A percentile compares a stretch with the other conserved stretches of the same genome.
These are phyloP conservation scores for Drosophila meridionalis DNA, from an alignment of 2,888 invertebrate species.

Conservation along the genomic window DNA sequence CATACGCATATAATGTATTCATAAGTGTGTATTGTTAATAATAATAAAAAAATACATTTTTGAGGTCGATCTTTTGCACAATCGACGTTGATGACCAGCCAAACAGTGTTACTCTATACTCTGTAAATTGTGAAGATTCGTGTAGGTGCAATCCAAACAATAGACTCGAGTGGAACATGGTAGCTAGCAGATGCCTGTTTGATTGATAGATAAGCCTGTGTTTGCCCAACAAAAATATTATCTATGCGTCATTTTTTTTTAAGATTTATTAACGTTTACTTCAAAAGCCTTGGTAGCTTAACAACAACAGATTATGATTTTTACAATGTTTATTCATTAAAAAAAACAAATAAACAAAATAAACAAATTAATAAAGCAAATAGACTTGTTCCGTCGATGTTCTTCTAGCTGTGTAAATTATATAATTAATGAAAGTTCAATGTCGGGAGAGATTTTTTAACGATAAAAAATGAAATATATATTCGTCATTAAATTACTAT, in stretches of 20 bases:
- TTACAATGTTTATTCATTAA: not conserved
- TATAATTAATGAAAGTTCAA: not conserved
- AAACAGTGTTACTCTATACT: slow-evolving; percentile 1
- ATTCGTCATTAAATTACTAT: too few species aligned
- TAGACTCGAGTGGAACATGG: not conserved
- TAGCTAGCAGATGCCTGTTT: slow-evolving; percentile 26
- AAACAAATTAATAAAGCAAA: not conserved
- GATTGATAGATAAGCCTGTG: slow-evolving; percentile 14
- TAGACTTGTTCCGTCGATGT: not conserved
- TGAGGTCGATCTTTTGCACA: slow-evolving; percentile 64
- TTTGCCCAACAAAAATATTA: slow-evolving; percentile 13
- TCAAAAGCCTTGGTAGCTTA: not conserved
- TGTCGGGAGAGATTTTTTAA: not conserved
- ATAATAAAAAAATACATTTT: slow-evolving; percentile 58
- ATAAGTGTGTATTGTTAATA: slow-evolving; percentile 50
- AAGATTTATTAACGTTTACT: slow-evolving; percentile 24
- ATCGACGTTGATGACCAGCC: slow-evolving; percentile 36
- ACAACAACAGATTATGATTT: not conserved
- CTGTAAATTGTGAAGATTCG: not conserved
- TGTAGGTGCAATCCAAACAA: not conserved
- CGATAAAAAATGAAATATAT: too few species aligned
- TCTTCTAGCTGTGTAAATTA: not conserved
- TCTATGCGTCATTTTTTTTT: slow-evolving; percentile 7
- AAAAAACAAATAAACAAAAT: too few species aligned
- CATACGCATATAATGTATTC: not conserved